phyloP scores from a whole-genome alignment of 1,140 invertebrate genomes.

The Tetranychus cinnabarinus region DNA sequence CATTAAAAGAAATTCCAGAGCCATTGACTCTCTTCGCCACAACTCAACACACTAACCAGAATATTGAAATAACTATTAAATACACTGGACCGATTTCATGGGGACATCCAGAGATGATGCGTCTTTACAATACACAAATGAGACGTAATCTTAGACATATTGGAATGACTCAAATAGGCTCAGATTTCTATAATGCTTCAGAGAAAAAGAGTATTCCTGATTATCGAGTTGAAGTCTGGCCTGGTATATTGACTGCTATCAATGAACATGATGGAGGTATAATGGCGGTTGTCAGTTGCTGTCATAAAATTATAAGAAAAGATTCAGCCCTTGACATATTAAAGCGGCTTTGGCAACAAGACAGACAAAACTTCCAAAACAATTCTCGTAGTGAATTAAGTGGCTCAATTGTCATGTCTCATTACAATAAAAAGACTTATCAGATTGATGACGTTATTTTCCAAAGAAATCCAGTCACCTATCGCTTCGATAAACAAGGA shows the following conservation, averaged over 20 bases:
- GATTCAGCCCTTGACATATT: slow-evolving; percentile 14
- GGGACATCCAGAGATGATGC: slow-evolving; percentile 2
- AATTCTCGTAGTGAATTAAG: not conserved
- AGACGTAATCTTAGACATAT: not conserved
- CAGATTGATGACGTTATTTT: slow-evolving; percentile 25
- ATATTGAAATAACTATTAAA: slow-evolving; percentile 7
- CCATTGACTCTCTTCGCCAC: too few species aligned
- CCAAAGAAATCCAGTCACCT: slow-evolving; percentile 17
- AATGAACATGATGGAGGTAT: slow-evolving; percentile 44
- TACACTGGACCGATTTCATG: not conserved
- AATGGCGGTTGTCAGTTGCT: slow-evolving; percentile 44
- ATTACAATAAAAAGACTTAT: slow-evolving; percentile 28
- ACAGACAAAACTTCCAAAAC: slow-evolving; percentile 1
- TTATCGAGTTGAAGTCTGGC: slow-evolving; percentile 11
- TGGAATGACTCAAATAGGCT: not conserved
- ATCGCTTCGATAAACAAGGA: slow-evolving; percentile 17
- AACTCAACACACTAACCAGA: not conserved
- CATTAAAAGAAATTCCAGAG: not conserved
- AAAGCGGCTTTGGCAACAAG: not conserved
- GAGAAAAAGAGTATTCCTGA: not conserved
- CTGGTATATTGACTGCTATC: slow-evolving; percentile 39
- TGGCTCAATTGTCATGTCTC: slow-evolving; percentile 21
- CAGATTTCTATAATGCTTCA: slow-evolving; percentile 1
- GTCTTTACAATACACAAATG: slow-evolving; percentile 4
- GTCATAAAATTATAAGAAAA: slow-evolving; percentile 41